Evolutionary conservation across 92 coral and sea anemone genomes (phyloP), one percentile per base, ranked within the genome.

Genomic region (Actinernus sp.): DNA sequence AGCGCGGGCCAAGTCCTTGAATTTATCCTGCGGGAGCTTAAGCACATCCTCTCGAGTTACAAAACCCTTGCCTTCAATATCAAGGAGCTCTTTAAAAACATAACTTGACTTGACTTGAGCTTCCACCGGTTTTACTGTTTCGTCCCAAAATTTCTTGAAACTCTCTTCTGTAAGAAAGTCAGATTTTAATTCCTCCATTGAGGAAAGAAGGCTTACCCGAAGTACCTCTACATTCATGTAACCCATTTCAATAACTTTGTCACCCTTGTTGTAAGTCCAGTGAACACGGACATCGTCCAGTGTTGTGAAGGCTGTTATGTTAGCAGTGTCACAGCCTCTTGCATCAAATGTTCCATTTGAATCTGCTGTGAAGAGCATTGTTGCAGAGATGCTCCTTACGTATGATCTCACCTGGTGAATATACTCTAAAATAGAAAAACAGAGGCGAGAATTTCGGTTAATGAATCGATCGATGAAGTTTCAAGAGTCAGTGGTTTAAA

Each of bases 201-300:
- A 56, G 1, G 33, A 37, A 29, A 87, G 39, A 7, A 94, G 55
- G 53, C 93, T 87, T 31, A 69, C 54, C 40, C 97, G 75, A 27
- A 91, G 44, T 27, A 75, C 41, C 58, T 94, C 97, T 5, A 94
- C 54, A 43, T 94, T 94, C 86, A 94, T 79, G 76, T 91, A 94
- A 0, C 98, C 98, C 98, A 94, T 94, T 58, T 94, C 98, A 28
- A 94, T 91, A 13, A 59, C 48, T n/a, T 26, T 74, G 53, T 94
- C 98, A 1, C 98, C 98, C 58, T 94, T 94, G 31, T 87, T 87
- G 85, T 94, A 94, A 1, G 97, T 94, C 98, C 98, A 94, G 40
- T 94, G 98, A 12, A 94, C 98, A 26, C 23, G 72, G n/a, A 94
- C 74, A 9, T 87, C 79, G 36, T 93, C 93, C 54, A 94, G 83